phyloP scores from a whole-genome alignment of 2,113 vertebrate species.

The Neolamprologus sp. region DNA sequence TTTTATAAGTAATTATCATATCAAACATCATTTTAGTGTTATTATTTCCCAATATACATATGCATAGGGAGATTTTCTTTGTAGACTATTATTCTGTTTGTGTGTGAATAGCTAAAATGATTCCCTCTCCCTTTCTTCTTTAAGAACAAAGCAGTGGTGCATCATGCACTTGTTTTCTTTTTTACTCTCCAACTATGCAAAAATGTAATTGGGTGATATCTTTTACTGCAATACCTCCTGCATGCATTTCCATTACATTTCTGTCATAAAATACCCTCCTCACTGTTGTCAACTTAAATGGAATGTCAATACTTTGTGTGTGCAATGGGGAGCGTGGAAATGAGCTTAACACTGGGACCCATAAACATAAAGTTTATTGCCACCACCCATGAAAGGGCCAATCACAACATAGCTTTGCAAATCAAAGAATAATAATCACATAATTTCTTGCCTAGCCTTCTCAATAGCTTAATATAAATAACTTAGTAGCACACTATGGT shows the following conservation, averaged over 20 bases:
- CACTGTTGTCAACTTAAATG: constrained; percentile 61
- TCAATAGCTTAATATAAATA: constrained; percentile 57
- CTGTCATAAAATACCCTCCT: constrained; percentile 54
- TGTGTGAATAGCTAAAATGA: constrained; percentile 24
- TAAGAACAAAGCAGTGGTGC: constrained; percentile 50
- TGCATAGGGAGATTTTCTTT: constrained; percentile 8
- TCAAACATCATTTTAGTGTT: constrained; percentile 39
- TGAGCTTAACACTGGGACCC: constrained; percentile 58
- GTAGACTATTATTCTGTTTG: constrained; percentile 19
- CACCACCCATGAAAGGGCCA: constrained; percentile 43
- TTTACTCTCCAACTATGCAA: constrained; percentile 46
- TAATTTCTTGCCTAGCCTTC: constrained; percentile 44
- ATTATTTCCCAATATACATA: background rate
- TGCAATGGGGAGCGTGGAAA: constrained; percentile 62
- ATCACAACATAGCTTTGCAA: constrained; percentile 36
- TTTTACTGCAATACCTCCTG: constrained; percentile 31
- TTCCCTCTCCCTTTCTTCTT: constrained; percentile 46
- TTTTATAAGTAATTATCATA: constrained; percentile 47
- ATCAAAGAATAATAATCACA: constrained; percentile 59
- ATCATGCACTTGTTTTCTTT: constrained; percentile 31
- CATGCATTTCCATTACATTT: constrained; percentile 49
- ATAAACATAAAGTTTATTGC: constrained; percentile 67
- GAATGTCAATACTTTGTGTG: constrained; percentile 61
- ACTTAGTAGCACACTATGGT: constrained; percentile 23
- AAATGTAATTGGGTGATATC: constrained; percentile 64